Base-by-base conservation (phyloP, 2,113 vertebrate species). In the Coryphaenoides rupestris region DNA sequence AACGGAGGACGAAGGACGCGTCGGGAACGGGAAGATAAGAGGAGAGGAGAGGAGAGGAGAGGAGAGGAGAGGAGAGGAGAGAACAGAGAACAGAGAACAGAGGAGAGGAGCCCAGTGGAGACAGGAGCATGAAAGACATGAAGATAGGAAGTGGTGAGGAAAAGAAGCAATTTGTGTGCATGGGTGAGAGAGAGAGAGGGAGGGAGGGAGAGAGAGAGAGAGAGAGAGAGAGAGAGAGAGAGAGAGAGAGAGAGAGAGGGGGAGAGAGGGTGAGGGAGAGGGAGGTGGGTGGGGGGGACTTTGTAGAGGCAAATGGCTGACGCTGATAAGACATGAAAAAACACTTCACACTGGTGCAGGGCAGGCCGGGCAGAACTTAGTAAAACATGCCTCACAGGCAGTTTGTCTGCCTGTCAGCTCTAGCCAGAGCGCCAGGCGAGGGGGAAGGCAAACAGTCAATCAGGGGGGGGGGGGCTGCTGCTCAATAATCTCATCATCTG, bases 261-360 rank as follows among this genome's bases (percentile, higher is more conserved):
- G 40, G 40, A 45, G 40, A 45, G 13, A 45, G 40, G 13, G 40
- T 6, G 40, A 45, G 4, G 68, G 64, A 60, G 66, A 72, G 24
- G n/a, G n/a, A n/a, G n/a, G n/a, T n/a, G n/a, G n/a, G n/a, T n/a
- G 56, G 62, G 63, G 63, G 74, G 49, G 7, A 74, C 77, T 84
- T 79, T 78, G 81, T 70, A 58, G 72, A 40, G 72, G 73, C 81
- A 84, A 85, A 83, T 81, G 83, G 66, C 80, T 57, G 52, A 17
- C 4, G 65, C 84, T 86, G 86, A 85, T 85, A 85, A 85, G 76
- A 77, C 75, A 83, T 79, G 58, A 85, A 84, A 79, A 40, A 40
- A 7, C 66, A 74, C 65, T 72, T 68, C 68, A 59, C 57, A 49
- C 56, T 63, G 52, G 68, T 66, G 76, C 76, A 61, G 80, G 80